phyloP scores from a whole-genome alignment of 2,113 vertebrate genomes.

The Seriola quinqueradiata region DNA sequence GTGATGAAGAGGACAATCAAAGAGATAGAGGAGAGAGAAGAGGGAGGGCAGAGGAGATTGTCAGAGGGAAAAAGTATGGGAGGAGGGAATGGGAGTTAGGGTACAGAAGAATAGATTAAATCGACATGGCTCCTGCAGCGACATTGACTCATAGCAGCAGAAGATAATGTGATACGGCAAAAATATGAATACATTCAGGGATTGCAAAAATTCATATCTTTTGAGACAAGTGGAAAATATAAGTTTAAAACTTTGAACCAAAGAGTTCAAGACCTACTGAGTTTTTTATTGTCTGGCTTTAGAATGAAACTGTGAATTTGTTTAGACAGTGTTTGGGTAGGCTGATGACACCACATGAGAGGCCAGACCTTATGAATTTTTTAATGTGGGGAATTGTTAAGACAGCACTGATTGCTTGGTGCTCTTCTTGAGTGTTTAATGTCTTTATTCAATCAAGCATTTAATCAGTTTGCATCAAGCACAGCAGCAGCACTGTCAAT shows the following conservation, averaged over 20 bases:
- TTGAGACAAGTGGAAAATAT: not conserved
- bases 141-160: constrained; percentile 10
- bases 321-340: not conserved
- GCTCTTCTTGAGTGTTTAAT: not conserved
- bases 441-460: not conserved
- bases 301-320: not conserved
- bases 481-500: not conserved
- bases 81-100: constrained; percentile 8
- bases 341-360: not conserved
- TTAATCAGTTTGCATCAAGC: not conserved
- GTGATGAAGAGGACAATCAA: constrained; percentile 41
- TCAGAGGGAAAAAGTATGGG: not conserved
- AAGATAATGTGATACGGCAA: constrained; percentile 8
- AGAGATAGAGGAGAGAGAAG: constrained; percentile 12
- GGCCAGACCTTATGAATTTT: not conserved
- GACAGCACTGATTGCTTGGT: not conserved
- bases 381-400: not conserved
- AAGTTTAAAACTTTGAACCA: not conserved
- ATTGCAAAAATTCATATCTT: not conserved
- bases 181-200: constrained; percentile 3
- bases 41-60: not conserved
- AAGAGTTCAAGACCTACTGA: not conserved
- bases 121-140: constrained; percentile 18
- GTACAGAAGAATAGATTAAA: constrained; percentile 23
- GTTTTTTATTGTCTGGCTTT: not conserved